A percentile compares a stretch with the other conserved stretches of the same genome.
phyloP scores from a whole-genome alignment of 2,797 vertebrate species.

The Ispidina lecontei region DNA sequence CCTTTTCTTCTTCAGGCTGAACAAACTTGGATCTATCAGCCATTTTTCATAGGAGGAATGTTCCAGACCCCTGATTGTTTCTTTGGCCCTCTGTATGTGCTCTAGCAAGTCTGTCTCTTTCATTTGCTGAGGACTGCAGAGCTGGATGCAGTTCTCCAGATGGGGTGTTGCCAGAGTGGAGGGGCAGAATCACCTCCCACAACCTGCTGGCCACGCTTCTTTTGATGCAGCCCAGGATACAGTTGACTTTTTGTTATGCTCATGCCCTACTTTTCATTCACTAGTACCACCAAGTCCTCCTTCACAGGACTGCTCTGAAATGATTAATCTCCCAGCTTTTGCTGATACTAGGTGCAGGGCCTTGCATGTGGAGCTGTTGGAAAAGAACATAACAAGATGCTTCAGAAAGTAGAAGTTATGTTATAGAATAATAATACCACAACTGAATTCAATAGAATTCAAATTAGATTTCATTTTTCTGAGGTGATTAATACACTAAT shows the following conservation, averaged over 20 bases:
- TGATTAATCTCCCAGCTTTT: no score
- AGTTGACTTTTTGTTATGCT: no score
- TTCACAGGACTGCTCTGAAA: no score
- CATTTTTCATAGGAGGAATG: background rate
- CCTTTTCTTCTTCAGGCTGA: background rate
- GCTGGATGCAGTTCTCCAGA: background rate
- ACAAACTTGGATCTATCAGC: background rate
- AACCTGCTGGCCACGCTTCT: accelerated
- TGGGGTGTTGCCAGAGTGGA: background rate
- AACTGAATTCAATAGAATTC: background rate
- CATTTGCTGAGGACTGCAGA: no score
- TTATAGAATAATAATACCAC: background rate
- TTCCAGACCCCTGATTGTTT: background rate
- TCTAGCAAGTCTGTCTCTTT: background rate
- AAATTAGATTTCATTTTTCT: background rate
- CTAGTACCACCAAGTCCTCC: no score
- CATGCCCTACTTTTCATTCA: no score
- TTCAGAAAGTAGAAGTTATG: background rate
- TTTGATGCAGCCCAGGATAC: background rate
- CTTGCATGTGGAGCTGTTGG: background rate
- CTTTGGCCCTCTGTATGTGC: background rate
- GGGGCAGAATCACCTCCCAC: background rate
- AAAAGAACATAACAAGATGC: background rate
- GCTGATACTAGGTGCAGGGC: no score
- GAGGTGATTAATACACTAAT: background rate